Conservation (phyloP, 2,888 invertebrate genomes). For the Nymphalis urticae region DNA sequence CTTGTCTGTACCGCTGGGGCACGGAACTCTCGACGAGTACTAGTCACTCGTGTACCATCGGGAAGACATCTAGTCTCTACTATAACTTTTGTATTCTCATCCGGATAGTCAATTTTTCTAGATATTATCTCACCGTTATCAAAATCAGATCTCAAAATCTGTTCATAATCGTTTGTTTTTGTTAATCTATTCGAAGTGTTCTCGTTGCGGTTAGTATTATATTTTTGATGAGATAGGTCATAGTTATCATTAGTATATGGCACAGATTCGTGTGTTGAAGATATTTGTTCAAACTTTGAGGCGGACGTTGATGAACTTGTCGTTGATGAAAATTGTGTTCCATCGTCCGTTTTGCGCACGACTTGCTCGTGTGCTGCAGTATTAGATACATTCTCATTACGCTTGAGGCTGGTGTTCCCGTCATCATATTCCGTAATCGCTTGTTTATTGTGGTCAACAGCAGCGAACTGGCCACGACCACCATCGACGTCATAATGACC, state of each 20-base stretch:
- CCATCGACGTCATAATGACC: slow-evolving; percentile 84
- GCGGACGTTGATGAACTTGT: slow-evolving; percentile 64
- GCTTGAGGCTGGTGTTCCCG: slow-evolving; percentile 67
- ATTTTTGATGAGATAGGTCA: slow-evolving; percentile 49
- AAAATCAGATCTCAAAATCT: slow-evolving; percentile 50
- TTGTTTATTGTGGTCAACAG: slow-evolving; percentile 83
- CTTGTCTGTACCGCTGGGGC: slow-evolving; percentile 60
- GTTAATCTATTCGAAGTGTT: slow-evolving; percentile 49
- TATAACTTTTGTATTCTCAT: slow-evolving; percentile 84
- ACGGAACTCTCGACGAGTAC: slow-evolving; percentile 84
- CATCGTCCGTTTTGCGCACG: slow-evolving; percentile 67
- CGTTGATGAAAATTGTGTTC: slow-evolving; percentile 62
- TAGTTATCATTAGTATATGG: slow-evolving; percentile 61
- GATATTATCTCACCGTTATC: slow-evolving; percentile 78
- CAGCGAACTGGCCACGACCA: slow-evolving; percentile 84
- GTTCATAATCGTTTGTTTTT: slow-evolving; percentile 52
- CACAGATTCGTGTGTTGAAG: slow-evolving; percentile 64
- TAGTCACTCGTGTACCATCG: slow-evolving; percentile 86
- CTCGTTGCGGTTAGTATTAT: slow-evolving; percentile 56
- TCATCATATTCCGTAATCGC: slow-evolving; percentile 74
- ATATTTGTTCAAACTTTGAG: slow-evolving; percentile 64
- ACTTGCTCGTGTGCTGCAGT: slow-evolving; percentile 69
- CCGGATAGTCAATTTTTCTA: slow-evolving; percentile 82
- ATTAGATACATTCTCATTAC: slow-evolving; percentile 62
- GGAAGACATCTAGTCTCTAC: slow-evolving; percentile 85